Evolutionary conservation across 2,113 vertebrate genomes (phyloP).

Genomic region (Uropsilus gracilis): DNA sequence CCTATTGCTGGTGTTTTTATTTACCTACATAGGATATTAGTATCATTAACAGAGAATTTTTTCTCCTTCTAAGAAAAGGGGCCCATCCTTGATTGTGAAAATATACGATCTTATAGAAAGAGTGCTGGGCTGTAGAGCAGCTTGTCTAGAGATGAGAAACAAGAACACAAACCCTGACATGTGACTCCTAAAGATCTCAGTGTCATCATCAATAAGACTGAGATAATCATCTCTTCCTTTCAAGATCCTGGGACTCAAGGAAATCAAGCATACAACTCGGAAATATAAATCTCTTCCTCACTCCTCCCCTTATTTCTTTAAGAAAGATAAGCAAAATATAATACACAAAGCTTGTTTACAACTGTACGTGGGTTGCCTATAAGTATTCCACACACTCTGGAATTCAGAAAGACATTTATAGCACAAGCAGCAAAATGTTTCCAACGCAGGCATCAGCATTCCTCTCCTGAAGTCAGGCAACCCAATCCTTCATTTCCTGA

Average conservation of each 20-base stretch:
- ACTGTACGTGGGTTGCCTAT: not conserved
- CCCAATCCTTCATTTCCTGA: not conserved
- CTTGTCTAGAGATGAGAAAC: not conserved
- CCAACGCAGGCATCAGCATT: not conserved
- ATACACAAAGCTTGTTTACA: not conserved
- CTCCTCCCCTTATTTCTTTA: not conserved
- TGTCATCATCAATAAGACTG: not conserved
- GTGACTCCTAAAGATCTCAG: constrained; percentile 2
- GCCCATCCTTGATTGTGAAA: not conserved
- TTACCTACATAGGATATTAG: not conserved
- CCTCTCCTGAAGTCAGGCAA: not conserved
- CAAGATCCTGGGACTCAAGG: not conserved
- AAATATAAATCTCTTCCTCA: not conserved
- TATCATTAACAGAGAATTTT: not conserved
- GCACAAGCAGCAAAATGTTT: not conserved
- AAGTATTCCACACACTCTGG: not conserved
- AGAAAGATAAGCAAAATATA: not conserved
- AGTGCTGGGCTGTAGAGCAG: not conserved
- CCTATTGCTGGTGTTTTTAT: not conserved
- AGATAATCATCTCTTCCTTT: not conserved
- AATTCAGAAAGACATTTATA: not conserved
- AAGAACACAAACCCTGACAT: not conserved
- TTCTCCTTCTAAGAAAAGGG: not conserved
- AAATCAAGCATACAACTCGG: not conserved
- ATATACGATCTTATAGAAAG: not conserved